Percentiles rank a stretch among this genome's conserved stretches.
These are phyloP conservation scores for Corythaeola cristata DNA, from an alignment of 2,113 vertebrate species.

Conservation along the genomic window DNA sequence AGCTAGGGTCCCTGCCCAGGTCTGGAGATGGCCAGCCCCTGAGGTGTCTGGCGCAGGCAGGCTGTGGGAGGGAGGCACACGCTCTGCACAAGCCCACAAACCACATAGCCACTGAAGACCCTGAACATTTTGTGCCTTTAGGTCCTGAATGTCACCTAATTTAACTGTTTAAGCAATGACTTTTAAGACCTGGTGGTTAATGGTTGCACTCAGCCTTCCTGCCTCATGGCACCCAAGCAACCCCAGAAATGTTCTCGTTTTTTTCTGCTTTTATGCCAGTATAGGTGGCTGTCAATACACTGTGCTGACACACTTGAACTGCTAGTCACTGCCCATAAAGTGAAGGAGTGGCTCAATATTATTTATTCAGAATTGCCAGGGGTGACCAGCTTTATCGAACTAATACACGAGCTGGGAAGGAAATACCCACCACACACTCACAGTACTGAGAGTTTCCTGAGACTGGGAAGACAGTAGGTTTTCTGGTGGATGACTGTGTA, in stretches of 20 bases:
- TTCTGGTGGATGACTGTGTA: neutral
- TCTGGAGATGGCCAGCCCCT: neutral
- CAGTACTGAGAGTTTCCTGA: neutral
- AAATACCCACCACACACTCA: neutral
- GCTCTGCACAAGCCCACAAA: neutral
- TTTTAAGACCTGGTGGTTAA: neutral
- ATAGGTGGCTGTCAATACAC: neutral
- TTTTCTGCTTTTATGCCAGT: neutral
- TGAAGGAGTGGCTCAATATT: neutral
- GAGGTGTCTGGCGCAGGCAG: accelerated
- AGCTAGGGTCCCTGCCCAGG: neutral
- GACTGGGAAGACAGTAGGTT: neutral
- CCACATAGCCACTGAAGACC: neutral
- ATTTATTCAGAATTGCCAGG: neutral
- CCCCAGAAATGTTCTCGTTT: neutral
- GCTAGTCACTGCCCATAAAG: neutral
- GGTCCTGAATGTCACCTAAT: neutral
- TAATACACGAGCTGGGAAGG: neutral
- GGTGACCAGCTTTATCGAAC: neutral
- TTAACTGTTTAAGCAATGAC: neutral
- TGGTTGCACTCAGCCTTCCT: neutral
- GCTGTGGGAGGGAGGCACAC: neutral
- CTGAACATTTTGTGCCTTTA: neutral
- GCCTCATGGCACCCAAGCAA: neutral
- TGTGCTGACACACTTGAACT: neutral